Percentiles rank a stretch among this genome's conserved stretches.
Evolutionary conservation across 1,140 invertebrate genomes (phyloP).

Genomic region (Samia ricini): DNA sequence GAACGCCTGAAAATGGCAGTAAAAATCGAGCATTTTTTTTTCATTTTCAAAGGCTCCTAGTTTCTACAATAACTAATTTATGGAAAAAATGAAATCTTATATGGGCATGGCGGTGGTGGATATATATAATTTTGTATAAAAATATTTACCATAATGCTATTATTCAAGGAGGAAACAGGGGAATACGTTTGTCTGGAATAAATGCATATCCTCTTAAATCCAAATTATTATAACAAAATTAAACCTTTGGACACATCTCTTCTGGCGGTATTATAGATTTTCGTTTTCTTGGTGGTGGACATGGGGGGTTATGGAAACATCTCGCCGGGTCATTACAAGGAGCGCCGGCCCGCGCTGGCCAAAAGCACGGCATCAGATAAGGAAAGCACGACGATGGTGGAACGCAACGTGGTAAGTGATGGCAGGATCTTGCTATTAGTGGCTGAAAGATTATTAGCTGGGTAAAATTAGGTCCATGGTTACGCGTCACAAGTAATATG

Average conservation of each 20-base stretch:
- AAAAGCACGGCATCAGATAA: slow-evolving; percentile 64
- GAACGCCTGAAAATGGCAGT: too few relatives aligned
- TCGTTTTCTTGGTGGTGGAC: slow-evolving; percentile 33
- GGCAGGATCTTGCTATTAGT: slow-evolving; percentile 47
- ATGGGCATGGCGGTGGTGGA: too few relatives aligned
- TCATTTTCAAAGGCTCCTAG: too few relatives aligned
- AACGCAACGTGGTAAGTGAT: slow-evolving; percentile 49
- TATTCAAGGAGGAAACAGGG: too few relatives aligned
- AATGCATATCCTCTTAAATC: too few relatives aligned
- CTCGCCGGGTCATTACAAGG: slow-evolving; percentile 50
- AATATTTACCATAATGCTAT: too few relatives aligned
- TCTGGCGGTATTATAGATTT: slow-evolving; percentile 26
- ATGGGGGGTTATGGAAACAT: slow-evolving; percentile 67
- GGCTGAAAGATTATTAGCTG: too few relatives aligned
- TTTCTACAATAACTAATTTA: too few relatives aligned
- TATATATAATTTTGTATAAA: too few relatives aligned
- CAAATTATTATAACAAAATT: not conserved
- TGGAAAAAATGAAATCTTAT: too few relatives aligned
- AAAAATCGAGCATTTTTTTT: too few relatives aligned
- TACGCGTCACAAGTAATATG: not conserved
- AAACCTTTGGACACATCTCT: slow-evolving; percentile 45
- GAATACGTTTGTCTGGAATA: too few relatives aligned
- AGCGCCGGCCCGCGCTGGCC: slow-evolving; percentile 52
- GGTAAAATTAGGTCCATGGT: not conserved
- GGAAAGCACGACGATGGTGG: slow-evolving; percentile 59